phyloP scores from a whole-genome alignment of 2,888 invertebrate genomes.

The Herminia tarsipennalis region DNA sequence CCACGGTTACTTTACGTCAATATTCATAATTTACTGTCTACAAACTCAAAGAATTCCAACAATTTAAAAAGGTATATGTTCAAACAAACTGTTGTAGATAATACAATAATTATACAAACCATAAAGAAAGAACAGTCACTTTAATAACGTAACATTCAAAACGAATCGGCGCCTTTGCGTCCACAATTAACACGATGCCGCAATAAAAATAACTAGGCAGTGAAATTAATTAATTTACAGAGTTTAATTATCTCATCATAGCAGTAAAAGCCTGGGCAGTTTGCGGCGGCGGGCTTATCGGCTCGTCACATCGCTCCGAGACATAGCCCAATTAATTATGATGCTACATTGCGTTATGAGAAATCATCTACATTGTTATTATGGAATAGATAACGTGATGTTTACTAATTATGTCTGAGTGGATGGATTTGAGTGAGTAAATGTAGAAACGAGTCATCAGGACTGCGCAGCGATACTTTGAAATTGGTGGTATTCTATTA shows the following conservation, averaged over 20 bases:
- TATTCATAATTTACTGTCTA: too few species aligned
- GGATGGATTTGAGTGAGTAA: constrained; percentile 16
- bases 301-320: constrained; percentile 72
- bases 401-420: constrained; percentile 45
- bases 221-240: constrained; percentile 80
- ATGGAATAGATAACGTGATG: constrained; percentile 42
- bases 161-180: constrained; percentile 67
- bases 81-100: constrained; percentile 26
- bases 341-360: constrained; percentile 62
- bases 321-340: constrained; percentile 60
- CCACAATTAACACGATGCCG: constrained; percentile 65
- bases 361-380: constrained; percentile 67
- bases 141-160: constrained; percentile 40
- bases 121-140: constrained; percentile 36
- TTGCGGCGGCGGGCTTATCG: constrained; percentile 71
- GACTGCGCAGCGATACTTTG: too few species aligned
- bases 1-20: too few species aligned
- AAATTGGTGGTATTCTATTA: too few species aligned
- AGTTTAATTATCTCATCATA: constrained; percentile 82
- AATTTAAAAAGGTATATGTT: constrained; percentile 12
- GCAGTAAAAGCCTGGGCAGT: constrained; percentile 70
- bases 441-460: too few species aligned
- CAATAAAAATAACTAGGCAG: constrained; percentile 73
- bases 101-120: constrained; percentile 34
- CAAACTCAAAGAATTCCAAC: constrained; percentile 8